These are phyloP conservation scores for Myotis lucifugus DNA, from an alignment of 2,113 vertebrate species.

Conservation along the genomic window DNA sequence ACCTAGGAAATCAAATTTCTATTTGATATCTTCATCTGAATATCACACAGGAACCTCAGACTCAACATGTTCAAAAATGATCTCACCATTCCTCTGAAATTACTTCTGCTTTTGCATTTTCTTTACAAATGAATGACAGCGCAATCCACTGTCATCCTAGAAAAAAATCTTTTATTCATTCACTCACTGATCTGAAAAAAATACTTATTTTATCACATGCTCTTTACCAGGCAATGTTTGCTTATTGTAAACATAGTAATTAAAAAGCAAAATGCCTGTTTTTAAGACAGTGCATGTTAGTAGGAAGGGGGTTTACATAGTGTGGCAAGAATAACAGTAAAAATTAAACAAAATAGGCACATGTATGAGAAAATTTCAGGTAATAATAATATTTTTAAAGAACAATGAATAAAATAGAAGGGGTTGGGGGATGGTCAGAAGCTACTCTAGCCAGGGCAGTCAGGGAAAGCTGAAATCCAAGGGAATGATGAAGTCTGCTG, in stretches of 20 bases:
- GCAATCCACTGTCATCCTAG: background rate
- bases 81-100: background rate
- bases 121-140: background rate
- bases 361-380: background rate
- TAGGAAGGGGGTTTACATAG: background rate
- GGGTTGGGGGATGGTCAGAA: background rate
- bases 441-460: background rate
- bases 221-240: background rate
- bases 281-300: background rate
- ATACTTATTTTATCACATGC: background rate
- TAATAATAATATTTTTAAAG: background rate
- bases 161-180: conserved; percentile 40
- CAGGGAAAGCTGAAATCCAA: background rate
- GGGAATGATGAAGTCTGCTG: background rate
- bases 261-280: background rate
- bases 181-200: conserved; percentile 19
- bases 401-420: background rate
- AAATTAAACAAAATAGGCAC: background rate
- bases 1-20: background rate
- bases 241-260: background rate
- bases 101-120: background rate
- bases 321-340: background rate
- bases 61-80: background rate
- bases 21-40: background rate
- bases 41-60: background rate